phyloP scores from a whole-genome alignment of 2,797 vertebrate species.

The Acanthurus leucopareius region DNA sequence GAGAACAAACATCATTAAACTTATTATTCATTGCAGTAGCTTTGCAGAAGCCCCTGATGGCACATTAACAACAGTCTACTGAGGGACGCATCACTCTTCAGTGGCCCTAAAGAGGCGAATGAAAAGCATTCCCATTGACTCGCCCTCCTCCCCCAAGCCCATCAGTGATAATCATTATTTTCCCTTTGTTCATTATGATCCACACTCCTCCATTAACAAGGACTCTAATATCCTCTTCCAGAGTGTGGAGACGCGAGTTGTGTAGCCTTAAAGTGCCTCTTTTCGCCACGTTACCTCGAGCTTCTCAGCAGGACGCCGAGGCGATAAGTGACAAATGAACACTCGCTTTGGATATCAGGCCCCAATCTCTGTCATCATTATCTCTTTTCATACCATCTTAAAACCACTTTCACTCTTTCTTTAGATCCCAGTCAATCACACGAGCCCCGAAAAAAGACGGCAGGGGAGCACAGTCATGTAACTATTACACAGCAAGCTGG shows the following conservation, averaged over 20 bases:
- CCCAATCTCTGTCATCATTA: slow-evolving; percentile 60
- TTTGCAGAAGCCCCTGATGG: slow-evolving; percentile 74
- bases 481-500: slow-evolving; percentile 20
- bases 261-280: slow-evolving; percentile 48
- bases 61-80: slow-evolving; percentile 82
- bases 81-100: slow-evolving; percentile 79
- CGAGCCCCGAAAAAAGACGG: slow-evolving; percentile 7
- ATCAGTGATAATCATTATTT: slow-evolving; percentile 83
- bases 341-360: slow-evolving; percentile 42
- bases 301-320: slow-evolving; percentile 52
- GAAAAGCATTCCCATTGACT: slow-evolving; percentile 75
- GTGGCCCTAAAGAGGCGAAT: slow-evolving; percentile 73
- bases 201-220: slow-evolving; percentile 73
- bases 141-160: slow-evolving; percentile 70
- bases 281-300: slow-evolving; percentile 38
- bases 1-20: slow-evolving; percentile 84
- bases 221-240: slow-evolving; percentile 64
- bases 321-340: slow-evolving; percentile 60
- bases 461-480: slow-evolving; percentile 13
- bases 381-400: slow-evolving; percentile 44
- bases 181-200: slow-evolving; percentile 79
- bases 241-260: slow-evolving; percentile 28
- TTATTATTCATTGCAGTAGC: slow-evolving; percentile 79
- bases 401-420: slow-evolving; percentile 47
- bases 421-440: slow-evolving; percentile 60